Evolutionary conservation across 1,140 invertebrate genomes (phyloP).

Genomic region (Zaprionus vittiger): DNA sequence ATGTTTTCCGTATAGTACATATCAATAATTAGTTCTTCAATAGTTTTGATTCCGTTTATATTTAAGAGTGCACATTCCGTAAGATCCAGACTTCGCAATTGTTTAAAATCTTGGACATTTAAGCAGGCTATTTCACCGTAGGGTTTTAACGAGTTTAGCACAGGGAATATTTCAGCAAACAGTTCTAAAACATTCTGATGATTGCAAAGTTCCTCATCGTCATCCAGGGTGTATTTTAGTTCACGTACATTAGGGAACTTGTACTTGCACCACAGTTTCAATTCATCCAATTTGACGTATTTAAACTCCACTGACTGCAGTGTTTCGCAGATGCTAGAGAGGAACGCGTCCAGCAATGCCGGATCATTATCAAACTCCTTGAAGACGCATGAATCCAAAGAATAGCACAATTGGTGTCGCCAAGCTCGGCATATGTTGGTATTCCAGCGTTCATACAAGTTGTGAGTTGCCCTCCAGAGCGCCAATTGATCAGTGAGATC

Average conservation of each 20-base stretch:
- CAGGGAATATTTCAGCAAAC: not conserved
- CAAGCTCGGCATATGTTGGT: slow-evolving; percentile 7
- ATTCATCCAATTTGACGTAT: not conserved
- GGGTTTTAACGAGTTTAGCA: not conserved
- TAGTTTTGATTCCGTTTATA: not conserved
- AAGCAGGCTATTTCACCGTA: not conserved
- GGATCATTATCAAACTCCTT: not conserved
- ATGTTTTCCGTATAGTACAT: not conserved
- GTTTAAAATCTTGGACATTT: not conserved
- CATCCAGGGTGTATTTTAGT: not conserved
- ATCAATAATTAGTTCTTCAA: not conserved
- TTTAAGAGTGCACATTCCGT: not conserved
- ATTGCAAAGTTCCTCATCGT: not conserved
- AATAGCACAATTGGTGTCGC: not conserved
- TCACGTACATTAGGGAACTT: not conserved
- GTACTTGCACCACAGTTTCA: not conserved
- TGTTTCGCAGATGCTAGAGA: slow-evolving; percentile 4
- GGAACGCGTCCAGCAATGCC: not conserved
- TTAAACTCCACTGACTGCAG: not conserved
- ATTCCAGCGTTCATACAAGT: not conserved
- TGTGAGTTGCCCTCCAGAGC: slow-evolving; percentile 11
- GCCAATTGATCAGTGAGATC: slow-evolving; percentile 1
- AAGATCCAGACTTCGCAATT: not conserved
- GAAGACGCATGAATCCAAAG: not conserved
- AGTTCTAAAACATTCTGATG: not conserved